Evolutionary conservation across 2,888 invertebrate species (phyloP).

Genomic region (Lysandra coridon): DNA sequence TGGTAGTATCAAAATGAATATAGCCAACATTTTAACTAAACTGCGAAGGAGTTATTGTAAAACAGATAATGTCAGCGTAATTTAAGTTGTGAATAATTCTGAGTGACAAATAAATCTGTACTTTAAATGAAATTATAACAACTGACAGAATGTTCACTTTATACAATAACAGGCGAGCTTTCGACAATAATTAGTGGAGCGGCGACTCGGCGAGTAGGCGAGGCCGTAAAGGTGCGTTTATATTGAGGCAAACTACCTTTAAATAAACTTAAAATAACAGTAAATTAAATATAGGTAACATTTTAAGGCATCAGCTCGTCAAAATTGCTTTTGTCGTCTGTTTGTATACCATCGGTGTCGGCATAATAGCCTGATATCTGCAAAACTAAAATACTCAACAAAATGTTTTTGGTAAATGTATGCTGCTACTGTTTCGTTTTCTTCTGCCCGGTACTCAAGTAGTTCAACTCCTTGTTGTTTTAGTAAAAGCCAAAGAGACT

Average conservation of each 20-base stretch:
- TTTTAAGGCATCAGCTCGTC: no score
- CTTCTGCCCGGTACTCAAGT: no score
- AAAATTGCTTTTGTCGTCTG: no score
- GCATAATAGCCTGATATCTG: no score
- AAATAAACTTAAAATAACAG: no score
- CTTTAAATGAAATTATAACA: conserved; percentile 9
- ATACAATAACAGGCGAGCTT: conserved; percentile 3
- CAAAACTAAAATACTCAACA: no score
- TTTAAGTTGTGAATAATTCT: neutral
- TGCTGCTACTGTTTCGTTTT: no score
- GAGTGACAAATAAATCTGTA: conserved; percentile 1
- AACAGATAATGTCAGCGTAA: neutral
- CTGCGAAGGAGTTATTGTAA: neutral
- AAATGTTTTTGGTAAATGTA: no score
- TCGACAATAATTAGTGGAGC: conserved; percentile 24
- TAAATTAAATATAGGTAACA: no score
- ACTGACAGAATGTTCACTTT: conserved; percentile 21
- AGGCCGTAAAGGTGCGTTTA: neutral
- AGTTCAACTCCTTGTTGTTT: no score
- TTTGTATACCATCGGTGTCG: no score
- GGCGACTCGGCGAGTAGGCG: neutral
- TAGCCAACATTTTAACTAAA: neutral
- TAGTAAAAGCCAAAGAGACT: no score
- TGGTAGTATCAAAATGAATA: neutral
- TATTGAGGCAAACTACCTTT: neutral